phyloP scores from a whole-genome alignment of 2,113 vertebrate species.

The Nyctereutes procyonoides region DNA sequence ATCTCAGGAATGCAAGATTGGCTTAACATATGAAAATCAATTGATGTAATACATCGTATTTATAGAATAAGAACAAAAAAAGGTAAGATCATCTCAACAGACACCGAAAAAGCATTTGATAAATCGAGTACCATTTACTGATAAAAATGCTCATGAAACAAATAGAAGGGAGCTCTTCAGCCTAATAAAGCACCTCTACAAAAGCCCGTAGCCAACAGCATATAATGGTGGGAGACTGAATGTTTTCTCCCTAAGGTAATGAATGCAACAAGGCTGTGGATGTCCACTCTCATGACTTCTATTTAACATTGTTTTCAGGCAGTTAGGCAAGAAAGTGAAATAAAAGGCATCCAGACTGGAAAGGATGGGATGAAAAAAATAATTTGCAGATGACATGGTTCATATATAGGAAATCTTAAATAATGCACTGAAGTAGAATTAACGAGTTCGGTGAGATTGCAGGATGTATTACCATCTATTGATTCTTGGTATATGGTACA shows the following conservation, averaged over 20 bases:
- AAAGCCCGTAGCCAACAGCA: neutral
- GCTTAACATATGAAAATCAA: neutral
- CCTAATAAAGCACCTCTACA: neutral
- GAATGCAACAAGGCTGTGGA: neutral
- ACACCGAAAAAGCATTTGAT: neutral
- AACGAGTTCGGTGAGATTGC: neutral
- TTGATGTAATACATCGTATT: neutral
- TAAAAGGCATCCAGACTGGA: neutral
- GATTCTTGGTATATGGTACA: neutral
- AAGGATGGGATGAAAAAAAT: neutral
- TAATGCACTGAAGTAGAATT: neutral
- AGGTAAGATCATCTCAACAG: neutral
- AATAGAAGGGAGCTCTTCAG: neutral
- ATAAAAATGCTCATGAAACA: neutral
- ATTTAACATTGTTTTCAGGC: neutral
- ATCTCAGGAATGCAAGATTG: constrained; percentile 19
- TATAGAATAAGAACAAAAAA: neutral
- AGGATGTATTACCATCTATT: neutral
- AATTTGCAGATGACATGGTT: neutral
- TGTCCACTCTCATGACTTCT: neutral
- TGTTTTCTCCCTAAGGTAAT: neutral
- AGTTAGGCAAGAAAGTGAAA: neutral
- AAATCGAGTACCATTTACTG: neutral
- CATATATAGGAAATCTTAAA: neutral
- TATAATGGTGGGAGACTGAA: neutral